Percentiles rank a stretch among this genome's conserved stretches.
These are phyloP conservation scores for Sitodiplosis mosellana DNA, from an alignment of 1,140 invertebrate genomes.

Conservation along the genomic window DNA sequence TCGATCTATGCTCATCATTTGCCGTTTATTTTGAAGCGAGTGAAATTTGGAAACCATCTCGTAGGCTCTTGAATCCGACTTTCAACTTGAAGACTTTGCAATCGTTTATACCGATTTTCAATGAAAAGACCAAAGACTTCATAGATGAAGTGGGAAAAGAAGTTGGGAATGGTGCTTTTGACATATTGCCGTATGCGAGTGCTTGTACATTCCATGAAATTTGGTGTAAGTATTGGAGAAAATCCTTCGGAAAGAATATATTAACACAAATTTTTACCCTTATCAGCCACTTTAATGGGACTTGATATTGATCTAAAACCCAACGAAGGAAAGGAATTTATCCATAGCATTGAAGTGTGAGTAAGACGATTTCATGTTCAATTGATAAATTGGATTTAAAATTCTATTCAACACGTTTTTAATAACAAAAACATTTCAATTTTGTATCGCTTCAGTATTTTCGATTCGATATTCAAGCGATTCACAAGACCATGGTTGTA, in stretches of 20 bases:
- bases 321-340: not conserved
- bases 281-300: not conserved
- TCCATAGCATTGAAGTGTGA: not conserved
- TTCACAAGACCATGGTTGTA: too few species aligned
- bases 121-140: conserved; percentile 1
- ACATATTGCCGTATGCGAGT: not conserved
- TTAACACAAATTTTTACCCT: too few species aligned
- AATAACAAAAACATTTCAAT: too few species aligned
- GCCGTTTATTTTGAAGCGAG: too few species aligned
- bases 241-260: too few species aligned
- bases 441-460: too few species aligned
- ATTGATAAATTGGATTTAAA: too few species aligned
- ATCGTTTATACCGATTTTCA: conserved; percentile 4
- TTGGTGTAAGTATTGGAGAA: not conserved
- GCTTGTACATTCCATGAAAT: not conserved
- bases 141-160: not conserved
- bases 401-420: too few species aligned
- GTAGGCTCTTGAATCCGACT: conserved; percentile 1
- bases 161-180: not conserved
- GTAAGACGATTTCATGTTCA: too few species aligned
- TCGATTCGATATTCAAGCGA: too few species aligned
- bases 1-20: too few species aligned
- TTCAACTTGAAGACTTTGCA: conserved; percentile 1
- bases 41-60: not conserved
- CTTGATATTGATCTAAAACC: not conserved